Conservation (phyloP, 2,797 vertebrate genomes). For the Todus mexicanus region DNA sequence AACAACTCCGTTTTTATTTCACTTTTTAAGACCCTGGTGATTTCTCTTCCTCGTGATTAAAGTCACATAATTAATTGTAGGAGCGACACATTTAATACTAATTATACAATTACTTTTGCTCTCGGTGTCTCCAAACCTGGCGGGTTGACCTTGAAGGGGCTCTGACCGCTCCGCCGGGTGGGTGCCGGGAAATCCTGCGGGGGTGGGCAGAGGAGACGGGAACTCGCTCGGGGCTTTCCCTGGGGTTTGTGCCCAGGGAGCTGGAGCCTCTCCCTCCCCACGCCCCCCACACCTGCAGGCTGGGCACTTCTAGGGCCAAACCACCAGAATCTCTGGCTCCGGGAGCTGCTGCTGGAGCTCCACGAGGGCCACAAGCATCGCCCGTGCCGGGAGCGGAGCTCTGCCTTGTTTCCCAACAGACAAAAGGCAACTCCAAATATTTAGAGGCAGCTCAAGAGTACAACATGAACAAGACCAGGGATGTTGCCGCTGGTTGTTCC, state of each 20-base stretch:
- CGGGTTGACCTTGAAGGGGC: not conserved
- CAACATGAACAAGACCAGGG: not conserved
- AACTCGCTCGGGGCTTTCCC: rapidly evolving
- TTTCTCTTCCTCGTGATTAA: not conserved
- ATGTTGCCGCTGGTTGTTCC: not conserved
- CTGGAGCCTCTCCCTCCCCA: not conserved
- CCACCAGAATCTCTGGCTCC: rapidly evolving
- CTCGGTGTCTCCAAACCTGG: not conserved
- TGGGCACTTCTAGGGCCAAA: not conserved
- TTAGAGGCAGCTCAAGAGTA: not conserved
- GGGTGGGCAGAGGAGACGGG: not conserved
- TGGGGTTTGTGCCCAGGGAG: too few relatives aligned
- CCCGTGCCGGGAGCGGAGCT: rapidly evolving
- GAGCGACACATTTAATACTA: not conserved
- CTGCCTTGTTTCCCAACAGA: not conserved
- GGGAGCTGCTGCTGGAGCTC: not conserved
- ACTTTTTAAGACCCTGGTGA: not conserved
- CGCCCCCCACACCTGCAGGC: rapidly evolving
- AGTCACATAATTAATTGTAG: constrained; percentile 44
- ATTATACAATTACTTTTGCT: constrained; percentile 8
- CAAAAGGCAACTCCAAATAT: not conserved
- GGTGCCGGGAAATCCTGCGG: not conserved
- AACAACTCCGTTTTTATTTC: not conserved
- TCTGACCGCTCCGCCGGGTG: not conserved
- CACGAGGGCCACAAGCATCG: not conserved